These are phyloP conservation scores for Grantiella picta DNA, from an alignment of 2,113 vertebrate genomes.

Conservation along the genomic window DNA sequence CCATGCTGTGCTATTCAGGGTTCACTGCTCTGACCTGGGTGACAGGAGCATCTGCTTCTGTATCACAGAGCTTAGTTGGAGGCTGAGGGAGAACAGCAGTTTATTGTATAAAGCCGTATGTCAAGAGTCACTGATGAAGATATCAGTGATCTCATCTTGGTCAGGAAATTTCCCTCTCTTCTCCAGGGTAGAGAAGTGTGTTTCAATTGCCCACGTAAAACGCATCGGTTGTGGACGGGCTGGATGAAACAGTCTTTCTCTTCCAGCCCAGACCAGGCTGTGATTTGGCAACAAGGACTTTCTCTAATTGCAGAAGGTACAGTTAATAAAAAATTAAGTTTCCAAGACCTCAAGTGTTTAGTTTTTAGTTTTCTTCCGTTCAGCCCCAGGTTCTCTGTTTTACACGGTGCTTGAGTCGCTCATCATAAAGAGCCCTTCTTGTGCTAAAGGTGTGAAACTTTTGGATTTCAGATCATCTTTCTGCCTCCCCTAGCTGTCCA, in stretches of 20 bases:
- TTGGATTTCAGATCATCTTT: background rate
- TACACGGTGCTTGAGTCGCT: background rate
- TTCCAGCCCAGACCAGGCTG: background rate
- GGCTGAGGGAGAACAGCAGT: background rate
- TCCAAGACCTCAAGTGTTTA: background rate
- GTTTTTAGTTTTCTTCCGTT: background rate
- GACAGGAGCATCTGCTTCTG: background rate
- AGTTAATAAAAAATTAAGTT: background rate
- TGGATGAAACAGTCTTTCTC: background rate
- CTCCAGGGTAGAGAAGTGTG: accelerated
- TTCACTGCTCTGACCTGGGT: background rate
- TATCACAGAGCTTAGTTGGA: background rate
- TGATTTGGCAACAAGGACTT: background rate
- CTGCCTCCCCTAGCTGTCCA: background rate
- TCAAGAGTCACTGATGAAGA: background rate
- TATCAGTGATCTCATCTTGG: background rate
- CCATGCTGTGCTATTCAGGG: background rate
- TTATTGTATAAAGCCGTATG: background rate
- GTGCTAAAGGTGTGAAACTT: background rate
- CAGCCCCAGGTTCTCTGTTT: background rate
- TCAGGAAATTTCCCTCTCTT: background rate
- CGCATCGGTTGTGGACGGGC: accelerated
- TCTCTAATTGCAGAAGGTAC: background rate
- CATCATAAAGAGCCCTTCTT: background rate
- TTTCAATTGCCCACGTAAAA: background rate